Conservation (phyloP, 2,797 vertebrate genomes). For the Hippoglossus hippoglossus region DNA sequence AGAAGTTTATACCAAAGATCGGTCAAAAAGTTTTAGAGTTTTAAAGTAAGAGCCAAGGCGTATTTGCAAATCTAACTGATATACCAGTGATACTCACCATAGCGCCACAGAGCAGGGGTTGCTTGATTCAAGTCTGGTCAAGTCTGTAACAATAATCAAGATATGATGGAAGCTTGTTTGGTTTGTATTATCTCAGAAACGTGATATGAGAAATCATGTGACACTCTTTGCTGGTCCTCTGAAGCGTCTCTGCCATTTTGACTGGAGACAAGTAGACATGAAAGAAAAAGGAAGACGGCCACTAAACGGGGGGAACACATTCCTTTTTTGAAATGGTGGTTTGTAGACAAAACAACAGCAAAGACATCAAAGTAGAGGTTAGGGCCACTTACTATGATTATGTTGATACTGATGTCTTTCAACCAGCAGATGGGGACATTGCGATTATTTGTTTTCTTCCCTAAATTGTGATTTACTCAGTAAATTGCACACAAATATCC, state of each 20-base stretch:
- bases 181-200: constrained; percentile 15
- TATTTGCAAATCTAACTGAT: not conserved
- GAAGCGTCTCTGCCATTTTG: constrained; percentile 36
- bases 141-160: constrained; percentile 17
- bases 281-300: constrained; percentile 58
- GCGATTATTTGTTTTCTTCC: constrained; percentile 14
- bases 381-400: not conserved
- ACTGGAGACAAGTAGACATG: constrained; percentile 46
- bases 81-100: not conserved
- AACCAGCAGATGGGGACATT: constrained; percentile 80
- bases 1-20: no score
- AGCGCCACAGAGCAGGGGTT: not conserved
- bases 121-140: constrained; percentile 35
- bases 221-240: constrained; percentile 63
- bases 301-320: constrained; percentile 45
- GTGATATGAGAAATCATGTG: constrained; percentile 34
- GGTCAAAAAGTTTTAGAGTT: no score
- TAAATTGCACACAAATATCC: not conserved
- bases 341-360: constrained; percentile 63
- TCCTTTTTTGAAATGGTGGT: constrained; percentile 35
- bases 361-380: constrained; percentile 27
- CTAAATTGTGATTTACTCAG: constrained; percentile 7
- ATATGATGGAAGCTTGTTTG: constrained; percentile 38
- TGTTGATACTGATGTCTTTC: constrained; percentile 9
- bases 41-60: no score